A percentile compares a stretch with the other conserved stretches of the same genome.
phyloP scores from a whole-genome alignment of 2,888 invertebrate genomes.

The Luperina testacea region DNA sequence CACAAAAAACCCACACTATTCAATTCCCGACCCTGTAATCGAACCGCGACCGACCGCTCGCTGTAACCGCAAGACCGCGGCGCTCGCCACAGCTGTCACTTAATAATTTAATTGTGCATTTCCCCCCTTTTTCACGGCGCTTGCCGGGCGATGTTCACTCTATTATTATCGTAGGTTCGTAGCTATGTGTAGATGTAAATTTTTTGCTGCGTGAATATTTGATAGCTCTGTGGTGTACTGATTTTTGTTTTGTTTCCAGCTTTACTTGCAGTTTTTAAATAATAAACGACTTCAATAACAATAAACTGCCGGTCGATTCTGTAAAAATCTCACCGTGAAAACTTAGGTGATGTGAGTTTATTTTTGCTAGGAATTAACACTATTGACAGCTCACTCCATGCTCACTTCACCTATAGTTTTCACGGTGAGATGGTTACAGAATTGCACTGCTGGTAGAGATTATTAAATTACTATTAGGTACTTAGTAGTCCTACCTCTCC shows the following conservation, averaged over 20 bases:
- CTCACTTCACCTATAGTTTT: no score
- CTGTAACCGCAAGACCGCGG: slow-evolving; percentile 63
- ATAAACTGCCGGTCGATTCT: no score
- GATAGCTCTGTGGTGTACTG: slow-evolving; percentile 6
- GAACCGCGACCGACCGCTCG: slow-evolving; percentile 54
- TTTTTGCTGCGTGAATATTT: slow-evolving; percentile 48
- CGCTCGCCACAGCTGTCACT: slow-evolving; percentile 78
- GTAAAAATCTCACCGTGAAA: no score
- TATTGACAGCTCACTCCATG: no score
- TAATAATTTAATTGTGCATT: slow-evolving; percentile 85
- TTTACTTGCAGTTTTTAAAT: neutral
- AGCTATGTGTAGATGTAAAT: slow-evolving; percentile 21
- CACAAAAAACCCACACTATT: slow-evolving; percentile 4
- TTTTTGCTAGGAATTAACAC: no score
- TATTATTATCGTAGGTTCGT: slow-evolving; percentile 46
- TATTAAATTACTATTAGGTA: neutral
- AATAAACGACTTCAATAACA: no score
- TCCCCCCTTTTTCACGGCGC: slow-evolving; percentile 77
- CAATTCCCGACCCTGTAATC: slow-evolving; percentile 53
- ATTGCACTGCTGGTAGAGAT: neutral
- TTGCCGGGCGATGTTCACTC: slow-evolving; percentile 43
- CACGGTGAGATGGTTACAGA: no score
- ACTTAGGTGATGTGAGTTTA: no score
- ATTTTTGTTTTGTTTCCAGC: slow-evolving; percentile 10
- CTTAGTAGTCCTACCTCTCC: no score